Conservation (phyloP, 2,888 invertebrate species). For the Phaedon cochleariae region DNA sequence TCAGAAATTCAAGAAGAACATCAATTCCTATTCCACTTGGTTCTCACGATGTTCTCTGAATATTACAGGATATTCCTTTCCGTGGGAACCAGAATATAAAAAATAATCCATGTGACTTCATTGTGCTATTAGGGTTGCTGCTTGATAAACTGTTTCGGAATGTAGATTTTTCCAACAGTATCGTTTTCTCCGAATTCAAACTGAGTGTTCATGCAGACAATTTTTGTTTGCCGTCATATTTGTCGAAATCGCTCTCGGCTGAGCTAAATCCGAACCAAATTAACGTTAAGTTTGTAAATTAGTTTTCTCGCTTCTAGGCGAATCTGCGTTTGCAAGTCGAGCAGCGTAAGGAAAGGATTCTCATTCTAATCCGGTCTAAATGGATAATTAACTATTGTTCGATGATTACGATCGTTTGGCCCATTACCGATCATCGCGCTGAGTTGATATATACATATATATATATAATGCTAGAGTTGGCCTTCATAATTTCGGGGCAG, state of each 20-base stretch:
- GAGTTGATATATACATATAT: not conserved
- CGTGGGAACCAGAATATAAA: too few relatives aligned
- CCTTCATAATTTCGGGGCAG: not conserved
- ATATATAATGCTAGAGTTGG: not conserved
- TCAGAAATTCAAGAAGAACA: too few relatives aligned
- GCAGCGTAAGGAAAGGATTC: constrained; percentile 60
- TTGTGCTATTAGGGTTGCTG: too few relatives aligned
- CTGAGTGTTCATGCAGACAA: too few relatives aligned
- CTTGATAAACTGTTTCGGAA: too few relatives aligned
- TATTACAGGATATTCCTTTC: too few relatives aligned
- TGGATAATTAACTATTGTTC: constrained; percentile 60
- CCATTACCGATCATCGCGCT: constrained; percentile 31
- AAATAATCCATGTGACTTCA: too few relatives aligned
- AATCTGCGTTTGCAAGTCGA: constrained; percentile 47
- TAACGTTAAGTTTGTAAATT: constrained; percentile 60
- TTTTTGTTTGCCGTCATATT: constrained; percentile 39
- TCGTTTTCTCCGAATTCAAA: too few relatives aligned
- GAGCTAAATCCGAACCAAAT: constrained; percentile 60
- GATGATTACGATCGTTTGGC: constrained; percentile 45
- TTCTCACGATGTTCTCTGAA: too few relatives aligned
- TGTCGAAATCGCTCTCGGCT: constrained; percentile 53
- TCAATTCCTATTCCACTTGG: too few relatives aligned
- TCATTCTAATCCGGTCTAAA: constrained; percentile 57
- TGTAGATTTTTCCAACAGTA: too few relatives aligned
- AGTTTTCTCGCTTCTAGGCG: constrained; percentile 54